These are phyloP conservation scores for Colossoma macropomum DNA, from an alignment of 2,113 vertebrate genomes.

Conservation along the genomic window DNA sequence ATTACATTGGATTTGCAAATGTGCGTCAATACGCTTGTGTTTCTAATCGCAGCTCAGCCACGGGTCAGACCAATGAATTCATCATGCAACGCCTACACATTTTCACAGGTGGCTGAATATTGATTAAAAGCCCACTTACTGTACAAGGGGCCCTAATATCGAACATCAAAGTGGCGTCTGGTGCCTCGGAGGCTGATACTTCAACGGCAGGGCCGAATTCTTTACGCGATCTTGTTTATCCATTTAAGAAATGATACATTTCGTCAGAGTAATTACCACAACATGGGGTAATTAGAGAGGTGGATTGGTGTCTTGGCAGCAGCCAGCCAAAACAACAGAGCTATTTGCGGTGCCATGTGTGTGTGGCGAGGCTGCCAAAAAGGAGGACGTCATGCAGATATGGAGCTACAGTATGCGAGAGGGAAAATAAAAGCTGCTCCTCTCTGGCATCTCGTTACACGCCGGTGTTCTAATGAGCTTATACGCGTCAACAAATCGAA, in stretches of 20 bases:
- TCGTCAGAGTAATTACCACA: slow-evolving; percentile 72
- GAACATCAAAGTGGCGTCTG: background rate
- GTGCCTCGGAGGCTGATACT: background rate
- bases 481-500: background rate
- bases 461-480: slow-evolving; percentile 30
- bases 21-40: background rate
- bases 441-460: slow-evolving; percentile 10
- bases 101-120: background rate
- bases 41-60: background rate
- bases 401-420: background rate
- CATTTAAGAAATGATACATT: slow-evolving; percentile 66
- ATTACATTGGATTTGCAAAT: background rate
- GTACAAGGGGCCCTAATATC: background rate
- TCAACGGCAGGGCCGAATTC: background rate
- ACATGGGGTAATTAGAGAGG: slow-evolving; percentile 70
- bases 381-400: slow-evolving; percentile 42
- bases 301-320: slow-evolving; percentile 68
- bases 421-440: slow-evolving; percentile 26
- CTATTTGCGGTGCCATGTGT: slow-evolving; percentile 54
- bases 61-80: background rate
- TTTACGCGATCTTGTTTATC: slow-evolving; percentile 21
- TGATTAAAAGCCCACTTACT: background rate
- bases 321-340: slow-evolving; percentile 63
- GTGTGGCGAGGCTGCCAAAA: slow-evolving; percentile 28
- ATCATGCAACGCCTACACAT: background rate